These are phyloP conservation scores for Drosophila putrida DNA, from an alignment of 2,888 invertebrate genomes.

Conservation along the genomic window DNA sequence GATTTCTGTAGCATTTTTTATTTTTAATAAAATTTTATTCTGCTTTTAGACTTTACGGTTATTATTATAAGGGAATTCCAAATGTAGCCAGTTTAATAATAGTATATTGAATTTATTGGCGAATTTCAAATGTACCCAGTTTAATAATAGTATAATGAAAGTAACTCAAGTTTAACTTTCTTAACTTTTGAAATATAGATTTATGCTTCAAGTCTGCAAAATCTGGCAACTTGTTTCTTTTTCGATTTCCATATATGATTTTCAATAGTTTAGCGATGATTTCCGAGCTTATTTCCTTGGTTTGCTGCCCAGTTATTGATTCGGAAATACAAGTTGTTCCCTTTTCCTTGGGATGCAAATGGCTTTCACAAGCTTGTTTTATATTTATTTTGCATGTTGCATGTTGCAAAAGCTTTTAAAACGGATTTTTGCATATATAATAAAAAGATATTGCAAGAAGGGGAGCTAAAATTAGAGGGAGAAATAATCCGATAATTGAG, in stretches of 20 bases:
- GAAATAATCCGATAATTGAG: conserved; percentile 8
- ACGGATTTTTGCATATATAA: conserved; percentile 2
- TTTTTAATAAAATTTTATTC: background rate
- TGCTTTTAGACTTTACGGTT: no score
- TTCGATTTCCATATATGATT: background rate
- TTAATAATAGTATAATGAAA: no score
- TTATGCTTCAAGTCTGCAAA: no score
- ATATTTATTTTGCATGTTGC: background rate
- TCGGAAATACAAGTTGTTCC: background rate
- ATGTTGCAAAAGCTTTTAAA: background rate
- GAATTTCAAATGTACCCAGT: no score
- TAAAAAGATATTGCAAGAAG: background rate
- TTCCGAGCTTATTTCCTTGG: background rate
- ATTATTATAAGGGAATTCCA: no score
- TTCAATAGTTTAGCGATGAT: background rate
- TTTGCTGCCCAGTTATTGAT: background rate
- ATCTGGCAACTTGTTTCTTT: background rate
- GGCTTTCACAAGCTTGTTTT: background rate
- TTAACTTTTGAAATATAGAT: background rate
- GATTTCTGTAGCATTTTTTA: background rate
- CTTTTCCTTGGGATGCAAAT: background rate
- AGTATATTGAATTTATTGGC: no score
- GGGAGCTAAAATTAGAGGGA: background rate
- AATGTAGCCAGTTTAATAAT: no score
- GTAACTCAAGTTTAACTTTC: no score